Evolutionary conservation across 1,140 invertebrate genomes (phyloP), one percentile per base, ranked within the genome.

Genomic region (Notospermus geniculatus): DNA sequence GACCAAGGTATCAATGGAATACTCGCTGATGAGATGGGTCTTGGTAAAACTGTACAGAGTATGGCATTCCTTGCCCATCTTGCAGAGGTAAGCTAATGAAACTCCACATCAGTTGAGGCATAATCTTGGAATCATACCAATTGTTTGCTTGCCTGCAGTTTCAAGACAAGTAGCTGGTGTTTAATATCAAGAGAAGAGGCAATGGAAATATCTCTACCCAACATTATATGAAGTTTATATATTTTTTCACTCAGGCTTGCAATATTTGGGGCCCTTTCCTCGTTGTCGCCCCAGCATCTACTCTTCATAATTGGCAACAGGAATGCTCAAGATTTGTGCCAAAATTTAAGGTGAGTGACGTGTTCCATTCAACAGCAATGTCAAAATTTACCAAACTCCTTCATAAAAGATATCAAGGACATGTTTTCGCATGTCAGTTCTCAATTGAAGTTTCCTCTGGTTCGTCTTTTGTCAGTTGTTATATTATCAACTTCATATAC

Each of bases 21-120:
- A 55, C 79, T 97, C 64, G 94, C 93, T 2, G 95, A 97, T 83
- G 93, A 95, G 82, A 95, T 95, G 92, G 93, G 93, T 59, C 82
- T 97, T n/a, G 95, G 95, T 19, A 98, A 98, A 85, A 98, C 95
- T 22, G 93, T 97, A 1, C 95, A 98, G 79, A 95, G 92, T 29
- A 94, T 97, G 72, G 93, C 95, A 15, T 97, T 97, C 82, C 83
- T 98, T 0, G 95, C 92, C 72, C 92, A 96, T 76, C 88, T 97
- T 62, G 92, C 94, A 41, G 93, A 97, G 71, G 79, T 82, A 67
- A 41, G 68, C 4, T 7, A 4, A 50, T 23, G 25, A 7, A n/a
- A 19, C 15, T 22, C 19, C 28, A n/a, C n/a, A n/a, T n/a, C n/a
- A n/a, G 39, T 46, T n/a, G 9, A 46, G 23, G n/a, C 9, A 46